phyloP scores from a whole-genome alignment of 1,140 invertebrate genomes.

The Adoxophyes honmai region DNA sequence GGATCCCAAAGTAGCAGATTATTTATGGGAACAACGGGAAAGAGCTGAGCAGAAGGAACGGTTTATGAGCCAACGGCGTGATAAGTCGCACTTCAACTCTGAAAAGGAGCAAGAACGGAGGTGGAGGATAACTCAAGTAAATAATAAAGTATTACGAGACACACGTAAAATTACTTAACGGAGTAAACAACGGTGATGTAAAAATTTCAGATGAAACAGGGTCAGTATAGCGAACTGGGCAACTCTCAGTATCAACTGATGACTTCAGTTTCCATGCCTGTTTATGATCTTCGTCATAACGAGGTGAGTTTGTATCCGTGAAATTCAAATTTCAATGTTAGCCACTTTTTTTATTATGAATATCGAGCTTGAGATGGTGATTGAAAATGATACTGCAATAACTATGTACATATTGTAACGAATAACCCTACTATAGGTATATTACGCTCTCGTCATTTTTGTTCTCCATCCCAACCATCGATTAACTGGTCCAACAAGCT shows the following conservation, averaged over 20 bases:
- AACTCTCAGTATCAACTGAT: constrained; percentile 84
- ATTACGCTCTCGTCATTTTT: neutral
- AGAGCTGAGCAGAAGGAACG: constrained; percentile 86
- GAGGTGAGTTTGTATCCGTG: constrained; percentile 79
- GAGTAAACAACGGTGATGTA: no score
- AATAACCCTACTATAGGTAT: neutral
- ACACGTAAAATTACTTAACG: no score
- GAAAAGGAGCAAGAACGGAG: constrained; percentile 78
- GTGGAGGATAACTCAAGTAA: constrained; percentile 69
- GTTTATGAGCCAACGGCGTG: constrained; percentile 79
- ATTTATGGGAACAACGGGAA: constrained; percentile 91
- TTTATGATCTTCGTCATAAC: constrained; percentile 89
- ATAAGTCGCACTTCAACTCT: constrained; percentile 75
- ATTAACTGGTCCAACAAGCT: constrained; percentile 8
- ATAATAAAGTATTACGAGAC: no score
- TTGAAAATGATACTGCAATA: no score
- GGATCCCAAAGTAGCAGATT: constrained; percentile 93
- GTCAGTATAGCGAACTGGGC: constrained; percentile 78
- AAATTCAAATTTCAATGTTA: neutral
- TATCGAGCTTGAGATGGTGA: constrained; percentile 28
- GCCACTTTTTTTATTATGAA: constrained; percentile 12
- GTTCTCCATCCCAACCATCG: constrained; percentile 15
- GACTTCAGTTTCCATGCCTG: constrained; percentile 94
- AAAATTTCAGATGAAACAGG: constrained; percentile 77
- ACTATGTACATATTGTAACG: no score